phyloP scores from a whole-genome alignment of 2,797 vertebrate genomes.

The Epinephelus malabaricus region DNA sequence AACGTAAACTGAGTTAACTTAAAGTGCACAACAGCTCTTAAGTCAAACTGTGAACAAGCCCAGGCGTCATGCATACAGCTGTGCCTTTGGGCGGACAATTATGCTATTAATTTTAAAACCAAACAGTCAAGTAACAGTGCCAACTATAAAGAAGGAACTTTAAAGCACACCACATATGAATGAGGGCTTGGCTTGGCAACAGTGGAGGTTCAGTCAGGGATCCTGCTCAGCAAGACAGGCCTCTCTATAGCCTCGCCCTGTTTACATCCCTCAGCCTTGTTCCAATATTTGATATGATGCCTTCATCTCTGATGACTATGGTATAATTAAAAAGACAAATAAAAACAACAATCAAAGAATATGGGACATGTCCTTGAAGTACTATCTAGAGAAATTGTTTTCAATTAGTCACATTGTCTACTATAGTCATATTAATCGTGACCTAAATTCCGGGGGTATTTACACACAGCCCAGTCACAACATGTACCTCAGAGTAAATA shows the following conservation, averaged over 20 bases:
- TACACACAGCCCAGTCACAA: slow-evolving; percentile 11
- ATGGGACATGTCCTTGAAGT: not conserved
- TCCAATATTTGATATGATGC: not conserved
- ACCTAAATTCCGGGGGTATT: not conserved
- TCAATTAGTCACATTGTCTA: not conserved
- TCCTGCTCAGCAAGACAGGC: not conserved
- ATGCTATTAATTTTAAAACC: not conserved
- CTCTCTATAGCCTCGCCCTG: not conserved
- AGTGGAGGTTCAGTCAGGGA: slow-evolving; percentile 1
- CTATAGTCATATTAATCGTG: too few relatives aligned
- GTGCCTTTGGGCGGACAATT: not conserved
- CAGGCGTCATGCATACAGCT: not conserved
- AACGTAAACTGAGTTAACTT: not conserved
- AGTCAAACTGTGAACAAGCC: slow-evolving; percentile 33
- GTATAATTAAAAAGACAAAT: not conserved
- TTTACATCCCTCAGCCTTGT: slow-evolving; percentile 4
- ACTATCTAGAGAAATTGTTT: not conserved
- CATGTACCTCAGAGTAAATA: slow-evolving; percentile 15
- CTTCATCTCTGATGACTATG: not conserved
- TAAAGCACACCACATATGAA: not conserved
- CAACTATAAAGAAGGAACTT: not conserved
- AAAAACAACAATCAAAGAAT: not conserved
- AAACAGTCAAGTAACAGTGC: not conserved
- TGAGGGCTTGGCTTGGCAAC: slow-evolving; percentile 6
- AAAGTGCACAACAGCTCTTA: not conserved